These are phyloP conservation scores for Cricetomys ansorgei DNA, from an alignment of 2,113 vertebrate genomes.

Conservation along the genomic window DNA sequence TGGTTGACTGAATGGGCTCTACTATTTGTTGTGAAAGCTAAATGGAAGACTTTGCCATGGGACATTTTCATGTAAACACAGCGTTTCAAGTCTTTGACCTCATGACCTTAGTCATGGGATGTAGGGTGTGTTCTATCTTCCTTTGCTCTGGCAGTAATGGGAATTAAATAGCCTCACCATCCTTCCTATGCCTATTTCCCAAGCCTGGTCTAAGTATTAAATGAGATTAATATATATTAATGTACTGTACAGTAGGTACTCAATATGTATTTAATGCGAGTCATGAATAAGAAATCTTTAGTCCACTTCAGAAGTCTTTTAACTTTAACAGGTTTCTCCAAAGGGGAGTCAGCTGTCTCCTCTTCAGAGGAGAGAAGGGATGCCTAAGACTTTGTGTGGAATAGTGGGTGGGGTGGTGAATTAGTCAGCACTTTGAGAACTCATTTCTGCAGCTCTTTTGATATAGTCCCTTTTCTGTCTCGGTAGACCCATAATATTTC, in stretches of 20 bases:
- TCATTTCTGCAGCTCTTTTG: neutral
- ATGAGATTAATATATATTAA: constrained; percentile 67
- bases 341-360: neutral
- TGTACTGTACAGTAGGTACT: neutral
- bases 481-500: neutral
- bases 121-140: neutral
- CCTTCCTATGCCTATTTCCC: neutral
- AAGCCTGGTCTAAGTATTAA: neutral
- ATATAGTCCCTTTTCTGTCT: neutral
- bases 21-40: neutral
- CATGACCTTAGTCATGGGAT: fast-evolving
- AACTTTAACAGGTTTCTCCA: neutral
- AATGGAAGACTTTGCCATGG: neutral
- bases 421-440: neutral
- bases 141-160: neutral
- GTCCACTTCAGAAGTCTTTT: neutral
- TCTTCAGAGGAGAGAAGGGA: neutral
- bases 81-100: neutral
- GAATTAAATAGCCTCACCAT: constrained; percentile 6
- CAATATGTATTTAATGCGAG: constrained; percentile 66
- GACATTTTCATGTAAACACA: neutral
- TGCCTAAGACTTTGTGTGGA: neutral
- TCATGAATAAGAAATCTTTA: constrained; percentile 62
- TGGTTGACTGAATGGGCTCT: fast-evolving
- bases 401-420: fast-evolving